Conservation (phyloP, 2,797 vertebrate genomes). For the Ceyx erithaca region DNA sequence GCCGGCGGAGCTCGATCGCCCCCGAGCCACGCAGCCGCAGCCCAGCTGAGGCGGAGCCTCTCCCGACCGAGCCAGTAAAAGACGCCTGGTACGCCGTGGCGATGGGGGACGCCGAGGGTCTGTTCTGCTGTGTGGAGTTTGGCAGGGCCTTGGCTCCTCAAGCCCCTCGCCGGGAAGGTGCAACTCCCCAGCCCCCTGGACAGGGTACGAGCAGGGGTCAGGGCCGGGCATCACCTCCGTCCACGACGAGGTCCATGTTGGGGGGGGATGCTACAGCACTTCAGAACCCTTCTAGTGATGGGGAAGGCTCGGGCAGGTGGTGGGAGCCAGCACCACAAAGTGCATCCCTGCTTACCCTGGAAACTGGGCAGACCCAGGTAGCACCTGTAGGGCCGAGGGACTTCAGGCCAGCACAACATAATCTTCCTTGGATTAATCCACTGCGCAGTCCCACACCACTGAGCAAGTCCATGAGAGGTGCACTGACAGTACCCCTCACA, state of each 20-base stretch:
- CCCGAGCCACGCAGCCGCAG: too few relatives aligned
- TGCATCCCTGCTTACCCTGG: not conserved
- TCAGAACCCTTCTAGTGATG: not conserved
- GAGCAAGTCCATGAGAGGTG: not conserved
- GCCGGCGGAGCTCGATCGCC: not conserved
- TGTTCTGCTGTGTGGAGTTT: not conserved
- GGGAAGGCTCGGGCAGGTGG: not conserved
- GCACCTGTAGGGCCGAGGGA: not conserved
- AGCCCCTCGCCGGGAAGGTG: too few relatives aligned
- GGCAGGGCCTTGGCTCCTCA: too few relatives aligned
- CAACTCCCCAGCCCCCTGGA: too few relatives aligned
- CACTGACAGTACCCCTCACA: not conserved
- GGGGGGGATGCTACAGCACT: not conserved
- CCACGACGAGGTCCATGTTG: not conserved
- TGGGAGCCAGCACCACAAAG: accelerated
- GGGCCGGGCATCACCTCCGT: not conserved
- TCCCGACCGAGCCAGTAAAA: not conserved
- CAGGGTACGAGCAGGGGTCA: not conserved
- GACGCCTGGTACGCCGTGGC: too few relatives aligned
- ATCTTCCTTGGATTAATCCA: not conserved
- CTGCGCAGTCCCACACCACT: not conserved
- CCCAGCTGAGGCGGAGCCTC: not conserved
- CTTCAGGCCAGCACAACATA: not conserved
- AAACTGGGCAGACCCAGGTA: not conserved
- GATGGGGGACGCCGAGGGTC: not conserved